Base-by-base conservation (phyloP, 2,888 invertebrate genomes). In the Hypomecis atomaria region DNA sequence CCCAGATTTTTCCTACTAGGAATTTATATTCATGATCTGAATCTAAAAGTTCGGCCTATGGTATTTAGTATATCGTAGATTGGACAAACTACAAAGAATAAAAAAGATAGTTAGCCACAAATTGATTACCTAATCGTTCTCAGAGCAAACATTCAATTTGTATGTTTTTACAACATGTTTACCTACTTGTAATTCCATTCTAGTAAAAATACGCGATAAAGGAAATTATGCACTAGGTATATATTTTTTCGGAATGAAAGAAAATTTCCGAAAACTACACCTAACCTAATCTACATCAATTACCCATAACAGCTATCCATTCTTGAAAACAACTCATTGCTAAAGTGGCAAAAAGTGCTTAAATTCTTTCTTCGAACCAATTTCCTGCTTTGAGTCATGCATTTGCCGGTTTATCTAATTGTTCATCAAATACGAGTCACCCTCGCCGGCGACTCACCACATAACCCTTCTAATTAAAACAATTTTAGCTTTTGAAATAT, bases 381-480 rank as follows among this genome's bases (percentile, higher is more conserved):
- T 60, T 66, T 61, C 61, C 52, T 49, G 49, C 23, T 52, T 68
- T 73, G 73, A 73, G 71, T 73, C 73, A 73, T 54, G 61, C 68
- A 56, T 65, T 64, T 34, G 23, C 40, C 38, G 38, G 38, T 65
- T 73, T 69, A 73, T 73, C 71, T 50, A 62, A 66, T 66, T 69
- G 67, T 73, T 63, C 72, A 72, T 72, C 73, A 62, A 61, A 54
- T 60, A 66, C 60, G 63, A 57, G 47, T n/a, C n/a, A 23, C 60
- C 68, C 64, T 48, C 23, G 52, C 9, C 40, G 4, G 11, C 50
- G 66, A 72, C 57, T 72, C 71, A 72, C 72, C 72, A 62, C 66
- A 64, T 6, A 8, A 65, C 66, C 59, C 71, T 67, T 69, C 59
- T 33, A 67, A 58, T 65, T 65, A 63, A 66, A 43, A 33, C 58